Evolutionary conservation across 2,113 vertebrate species (phyloP).

Genomic region (Pionites leucogaster): DNA sequence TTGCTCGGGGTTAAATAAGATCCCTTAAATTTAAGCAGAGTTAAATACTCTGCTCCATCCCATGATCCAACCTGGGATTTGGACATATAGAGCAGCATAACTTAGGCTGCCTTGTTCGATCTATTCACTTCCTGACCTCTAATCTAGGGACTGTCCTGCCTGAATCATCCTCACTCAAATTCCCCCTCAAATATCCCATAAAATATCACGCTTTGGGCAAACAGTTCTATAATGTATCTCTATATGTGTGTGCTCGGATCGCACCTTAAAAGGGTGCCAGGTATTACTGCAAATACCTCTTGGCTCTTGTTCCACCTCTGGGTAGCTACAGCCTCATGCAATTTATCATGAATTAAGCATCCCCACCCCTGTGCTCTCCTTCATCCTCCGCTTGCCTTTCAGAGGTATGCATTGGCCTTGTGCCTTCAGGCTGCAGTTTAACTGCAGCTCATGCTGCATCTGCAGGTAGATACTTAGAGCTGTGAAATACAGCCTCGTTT

Average conservation of each 20-base stretch:
- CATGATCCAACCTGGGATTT: not conserved
- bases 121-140: not conserved
- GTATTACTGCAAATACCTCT: not conserved
- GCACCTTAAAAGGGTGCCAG: not conserved
- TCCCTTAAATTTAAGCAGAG: not conserved
- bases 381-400: not conserved
- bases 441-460: not conserved
- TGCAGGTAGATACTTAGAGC: not conserved
- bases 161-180: not conserved
- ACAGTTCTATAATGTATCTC: not conserved
- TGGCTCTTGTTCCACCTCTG: not conserved
- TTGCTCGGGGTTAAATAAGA: not conserved
- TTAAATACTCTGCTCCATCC: not conserved
- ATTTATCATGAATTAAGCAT: constrained; percentile 20
- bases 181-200: not conserved
- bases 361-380: not conserved
- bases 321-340: not conserved
- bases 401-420: not conserved
- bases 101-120: not conserved
- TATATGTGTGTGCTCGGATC: not conserved
- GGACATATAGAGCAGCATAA: not conserved
- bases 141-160: not conserved
- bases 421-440: not conserved
- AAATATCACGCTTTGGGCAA: not conserved
- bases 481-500: not conserved